Evolutionary conservation across 2,888 invertebrate genomes (phyloP), one percentile per base, ranked within the genome.

Genomic region (Rhyacophila evoluta): DNA sequence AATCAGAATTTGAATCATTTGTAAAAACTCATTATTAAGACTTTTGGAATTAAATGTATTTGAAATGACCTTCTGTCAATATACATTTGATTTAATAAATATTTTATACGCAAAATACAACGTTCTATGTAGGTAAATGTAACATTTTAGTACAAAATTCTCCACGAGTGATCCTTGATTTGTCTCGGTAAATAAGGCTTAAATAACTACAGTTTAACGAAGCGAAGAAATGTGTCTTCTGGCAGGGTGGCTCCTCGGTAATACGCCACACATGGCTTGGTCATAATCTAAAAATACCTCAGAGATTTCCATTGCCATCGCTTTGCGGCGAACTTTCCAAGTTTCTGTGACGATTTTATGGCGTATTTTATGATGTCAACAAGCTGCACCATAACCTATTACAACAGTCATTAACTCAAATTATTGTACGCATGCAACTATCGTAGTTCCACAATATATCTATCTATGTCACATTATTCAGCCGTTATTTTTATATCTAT

Each of bases 211-310:
- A 55, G 41, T 15, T 41, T 41, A 41, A 41, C 41, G 41, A 41
- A 41, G 41, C 15, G 41, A 41, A 41, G 41, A 41, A 41, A 41
- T 41, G 41, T 41, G 41, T 55, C 41, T 55, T 55, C 41, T 55
- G 41, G 41, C 41, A 55, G 41, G 41, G 15, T 41, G 41, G 41
- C 29, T 2, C 29, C 41, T 55, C 19, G 19, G 19, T 19, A 25
- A 55, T 55, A 55, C 15, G 41, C 41, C 19, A 55, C 41, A 55
- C 25, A 55, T 55, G 10, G 41, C 41, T 25, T 55, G 41, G 41
- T 10, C 8, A 25, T 55, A 55, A 55, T 55, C 41, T 55, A 19
- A 55, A 55, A 55, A 55, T 1, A 55, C 41, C 41, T 10, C 41
- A 55, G 41, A 55, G 19, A 55, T 19, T 55, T 55, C 41, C 25